Base-by-base conservation (phyloP, 53 echinoderm and acorn worm species). In the Henricia sp. region DNA sequence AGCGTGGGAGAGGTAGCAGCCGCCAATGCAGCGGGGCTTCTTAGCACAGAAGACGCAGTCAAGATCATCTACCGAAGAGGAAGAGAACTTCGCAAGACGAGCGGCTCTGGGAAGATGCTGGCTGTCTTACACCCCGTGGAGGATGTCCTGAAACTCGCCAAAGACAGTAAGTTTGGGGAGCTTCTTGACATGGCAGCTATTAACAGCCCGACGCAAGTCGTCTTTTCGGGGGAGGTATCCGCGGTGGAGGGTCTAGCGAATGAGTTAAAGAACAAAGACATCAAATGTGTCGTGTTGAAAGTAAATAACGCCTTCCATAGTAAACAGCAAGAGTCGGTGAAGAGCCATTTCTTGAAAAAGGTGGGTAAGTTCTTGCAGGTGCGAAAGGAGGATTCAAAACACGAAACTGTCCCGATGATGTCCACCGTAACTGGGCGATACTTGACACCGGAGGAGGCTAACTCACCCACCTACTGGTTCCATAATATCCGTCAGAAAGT, bases 301-400 rank as follows among this genome's bases (percentile, higher is more conserved):
- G 89, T 89, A 5, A 72, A 83, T 67, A 89, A 89, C 40, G 89
- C 89, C 34, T 89, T 89, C 56, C 89, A 89, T 65, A 89, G 89
- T 57, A 70, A 43, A 37, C 83, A 89, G 35, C 89, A 89, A 30
- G 89, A 89, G 17, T 42, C 51, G 2, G 43, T 89, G 17, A 69
- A 72, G 68, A 72, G 65, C 11, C 48, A 27, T 16, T 83, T 89
- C 48, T 21, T 63, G 13, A 63, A 89, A 6, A 83, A 89, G 42
- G 66, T 83, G 17, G 38, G 69, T 2, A 83, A 48, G 16, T 69
- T 89, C 39, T 46, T 48, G 26, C 16, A 39, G n/a, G 1, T 25
- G 29, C n/a, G 54, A 33, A 62, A 67, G 0, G 28, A 35, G 6
- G 55, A 13, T 20, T 17, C 35, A 0, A 28, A 30, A 3, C 56